Conservation (phyloP, 1,140 invertebrate genomes). For the Drosophila jambulina region DNA sequence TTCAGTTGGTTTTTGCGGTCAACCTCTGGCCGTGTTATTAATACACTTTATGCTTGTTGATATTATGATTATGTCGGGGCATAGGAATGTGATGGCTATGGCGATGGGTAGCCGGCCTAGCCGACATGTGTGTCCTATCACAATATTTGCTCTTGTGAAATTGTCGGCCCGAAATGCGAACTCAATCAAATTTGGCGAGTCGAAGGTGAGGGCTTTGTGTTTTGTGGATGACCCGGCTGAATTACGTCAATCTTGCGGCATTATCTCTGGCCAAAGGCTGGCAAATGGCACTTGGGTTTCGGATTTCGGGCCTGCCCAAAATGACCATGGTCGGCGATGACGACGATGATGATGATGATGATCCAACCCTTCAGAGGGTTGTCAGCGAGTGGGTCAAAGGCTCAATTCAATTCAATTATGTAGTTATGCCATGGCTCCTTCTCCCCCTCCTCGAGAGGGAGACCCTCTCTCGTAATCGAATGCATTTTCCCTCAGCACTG, state of each 20-base stretch:
- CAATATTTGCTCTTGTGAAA: constrained; percentile 42
- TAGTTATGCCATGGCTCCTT: constrained; percentile 22
- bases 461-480: constrained; percentile 1
- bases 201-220: constrained; percentile 31
- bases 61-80: constrained; percentile 32
- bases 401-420: constrained; percentile 37
- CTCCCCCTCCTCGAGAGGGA: background rate
- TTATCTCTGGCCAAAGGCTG: constrained; percentile 32
- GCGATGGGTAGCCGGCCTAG: background rate
- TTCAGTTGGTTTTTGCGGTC: constrained; percentile 26
- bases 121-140: constrained; percentile 43
- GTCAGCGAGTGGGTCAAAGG: constrained; percentile 12
- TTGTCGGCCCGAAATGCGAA: constrained; percentile 34
- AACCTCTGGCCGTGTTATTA: constrained; percentile 30
- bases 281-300: constrained; percentile 15
- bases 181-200: constrained; percentile 47
- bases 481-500: background rate
- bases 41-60: constrained; percentile 52
- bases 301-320: background rate
- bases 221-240: constrained; percentile 42
- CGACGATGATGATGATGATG: constrained; percentile 27
- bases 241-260: constrained; percentile 52
- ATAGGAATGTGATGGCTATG: constrained; percentile 10
- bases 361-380: constrained; percentile 27
- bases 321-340: constrained; percentile 3